A percentile compares a stretch with the other conserved stretches of the same genome.
Evolutionary conservation across 2,113 vertebrate species (phyloP).

Genomic region (Platanista minor): DNA sequence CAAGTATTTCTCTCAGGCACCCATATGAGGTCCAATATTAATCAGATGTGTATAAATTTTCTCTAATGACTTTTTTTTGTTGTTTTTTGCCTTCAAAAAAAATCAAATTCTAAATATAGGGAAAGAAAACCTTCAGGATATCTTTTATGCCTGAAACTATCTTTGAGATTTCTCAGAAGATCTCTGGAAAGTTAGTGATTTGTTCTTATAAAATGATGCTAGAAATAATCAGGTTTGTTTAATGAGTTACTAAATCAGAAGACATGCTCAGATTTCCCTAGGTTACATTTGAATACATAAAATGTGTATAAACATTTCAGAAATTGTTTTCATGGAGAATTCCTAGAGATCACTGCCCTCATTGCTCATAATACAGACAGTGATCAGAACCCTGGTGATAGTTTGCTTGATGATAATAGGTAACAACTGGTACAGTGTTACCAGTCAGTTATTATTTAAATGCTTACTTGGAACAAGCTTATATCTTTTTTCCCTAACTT

Average conservation of each 20-base stretch:
- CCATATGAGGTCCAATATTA: neutral
- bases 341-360: neutral
- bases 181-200: neutral
- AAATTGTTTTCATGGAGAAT: neutral
- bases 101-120: neutral
- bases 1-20: neutral
- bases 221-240: neutral
- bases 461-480: no score
- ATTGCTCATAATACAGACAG: neutral
- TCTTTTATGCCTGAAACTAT: neutral
- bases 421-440: neutral
- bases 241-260: constrained; percentile 34
- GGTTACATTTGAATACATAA: neutral
- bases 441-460: neutral
- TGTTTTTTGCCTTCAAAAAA: neutral
- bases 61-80: neutral
- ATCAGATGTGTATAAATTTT: neutral
- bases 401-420: neutral
- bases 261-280: neutral
- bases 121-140: neutral
- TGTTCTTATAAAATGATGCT: constrained; percentile 18
- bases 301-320: neutral
- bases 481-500: no score
- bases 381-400: neutral
- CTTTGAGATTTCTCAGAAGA: neutral